Base-by-base conservation (phyloP, 2,797 vertebrate species). In the Trachops cirrhosus region DNA sequence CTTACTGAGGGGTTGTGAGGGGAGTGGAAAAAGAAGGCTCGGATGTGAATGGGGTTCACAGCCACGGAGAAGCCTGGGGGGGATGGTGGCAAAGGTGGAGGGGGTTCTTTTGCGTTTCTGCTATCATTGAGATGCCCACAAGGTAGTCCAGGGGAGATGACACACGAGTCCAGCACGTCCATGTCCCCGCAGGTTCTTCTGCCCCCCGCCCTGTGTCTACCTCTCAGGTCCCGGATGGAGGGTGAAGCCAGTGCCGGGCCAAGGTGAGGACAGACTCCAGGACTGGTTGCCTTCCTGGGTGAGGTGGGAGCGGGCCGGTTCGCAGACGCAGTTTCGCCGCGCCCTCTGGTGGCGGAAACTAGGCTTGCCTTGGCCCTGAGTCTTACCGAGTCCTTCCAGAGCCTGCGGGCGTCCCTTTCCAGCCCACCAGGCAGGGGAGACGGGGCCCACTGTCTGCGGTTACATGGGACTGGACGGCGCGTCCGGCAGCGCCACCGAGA, bases 191-290 rank as follows among this genome's bases (percentile, higher is more conserved):
- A 99, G 99, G 97, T 99, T 99, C 98, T 99, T 99, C 98, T 99
- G 99, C 7, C 99, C 99, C 22, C 99, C 99, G 22, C 99, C 99
- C 18, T 99, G 99, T 73, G 99, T 99, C 94, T 99, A 99, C 98
- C 98, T 99, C 97, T 98, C 98, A 0, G 99, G 99, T 18, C 98
- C 98, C 0, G 99, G 99, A 88, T 99, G 99, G 99, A 99, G 98
- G 94, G 80, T 99, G 95, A 99, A 99, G 97, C 98, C 99, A 82
- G 98, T 98, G 64, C 99, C 98, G 90, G 98, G 99, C 7, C 99
- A 99, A 99, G 99, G 99, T 99, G 94, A 97, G 96, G 32, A 52
- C 0, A 1, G 5, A 1, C 68, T 6, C 48, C 4, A 22, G 50
- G 24, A 48, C 57, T 7, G 3, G 4, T 16, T 18, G 9, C 19